phyloP scores from a whole-genome alignment of 2,888 invertebrate genomes.

The Trilocha varians region DNA sequence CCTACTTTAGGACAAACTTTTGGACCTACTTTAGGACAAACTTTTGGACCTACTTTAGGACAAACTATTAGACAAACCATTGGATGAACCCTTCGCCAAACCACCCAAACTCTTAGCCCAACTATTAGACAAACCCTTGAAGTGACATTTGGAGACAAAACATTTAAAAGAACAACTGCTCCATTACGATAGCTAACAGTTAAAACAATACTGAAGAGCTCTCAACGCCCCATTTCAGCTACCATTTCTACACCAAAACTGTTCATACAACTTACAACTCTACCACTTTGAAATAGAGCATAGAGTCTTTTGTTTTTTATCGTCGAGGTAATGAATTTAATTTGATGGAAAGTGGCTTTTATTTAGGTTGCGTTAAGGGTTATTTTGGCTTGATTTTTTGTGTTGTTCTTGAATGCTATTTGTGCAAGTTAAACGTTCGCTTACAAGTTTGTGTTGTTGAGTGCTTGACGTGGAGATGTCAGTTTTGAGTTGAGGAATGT shows the following conservation, averaged over 20 bases:
- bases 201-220: conserved; percentile 2
- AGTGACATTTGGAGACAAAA: neutral
- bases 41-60: no score
- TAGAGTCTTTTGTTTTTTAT: neutral
- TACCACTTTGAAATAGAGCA: neutral
- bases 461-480: neutral
- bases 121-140: neutral
- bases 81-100: no score
- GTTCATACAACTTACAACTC: neutral
- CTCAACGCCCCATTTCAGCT: conserved; percentile 1
- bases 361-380: neutral
- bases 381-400: neutral
- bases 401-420: neutral
- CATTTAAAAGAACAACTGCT: conserved; percentile 1
- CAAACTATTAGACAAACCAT: no score
- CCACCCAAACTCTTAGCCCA: no score
- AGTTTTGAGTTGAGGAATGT: neutral
- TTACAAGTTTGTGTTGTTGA: neutral
- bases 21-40: no score
- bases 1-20: no score
- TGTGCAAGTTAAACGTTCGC: conserved; percentile 4
- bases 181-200: conserved; percentile 1
- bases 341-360: neutral
- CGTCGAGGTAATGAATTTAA: neutral
- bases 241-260: neutral